Conservation (phyloP, 2,797 vertebrate genomes). For the Pangasius macronema region DNA sequence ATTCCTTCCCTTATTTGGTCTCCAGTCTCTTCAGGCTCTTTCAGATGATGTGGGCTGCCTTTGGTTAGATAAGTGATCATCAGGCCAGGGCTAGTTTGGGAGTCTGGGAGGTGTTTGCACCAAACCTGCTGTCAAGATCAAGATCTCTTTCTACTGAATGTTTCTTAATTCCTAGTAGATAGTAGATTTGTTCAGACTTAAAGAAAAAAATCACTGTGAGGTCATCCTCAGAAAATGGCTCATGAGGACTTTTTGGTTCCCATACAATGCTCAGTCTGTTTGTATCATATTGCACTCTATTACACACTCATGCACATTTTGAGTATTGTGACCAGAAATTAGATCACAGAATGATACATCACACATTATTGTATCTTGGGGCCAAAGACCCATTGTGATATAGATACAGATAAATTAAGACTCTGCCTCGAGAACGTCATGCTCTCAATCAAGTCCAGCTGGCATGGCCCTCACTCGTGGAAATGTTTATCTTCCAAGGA, state of each 20-base stretch:
- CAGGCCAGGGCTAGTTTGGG: background rate
- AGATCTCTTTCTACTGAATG: background rate
- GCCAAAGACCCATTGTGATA: constrained; percentile 19
- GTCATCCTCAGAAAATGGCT: background rate
- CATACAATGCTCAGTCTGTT: background rate
- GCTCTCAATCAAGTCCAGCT: constrained; percentile 8
- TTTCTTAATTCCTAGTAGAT: background rate
- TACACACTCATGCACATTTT: constrained; percentile 35
- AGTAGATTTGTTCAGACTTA: background rate
- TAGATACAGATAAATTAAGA: constrained; percentile 9
- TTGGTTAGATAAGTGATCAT: constrained; percentile 4
- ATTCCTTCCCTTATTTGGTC: constrained; percentile 58
- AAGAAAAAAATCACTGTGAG: background rate
- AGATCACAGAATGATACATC: constrained; percentile 54
- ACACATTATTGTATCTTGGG: constrained; percentile 4
- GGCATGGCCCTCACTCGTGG: background rate
- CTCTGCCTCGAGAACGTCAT: background rate
- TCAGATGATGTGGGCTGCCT: constrained; percentile 41
- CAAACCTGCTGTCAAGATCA: background rate
- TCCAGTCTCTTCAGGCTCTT: constrained; percentile 57
- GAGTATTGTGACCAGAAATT: constrained; percentile 47
- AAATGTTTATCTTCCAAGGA: constrained; percentile 26
- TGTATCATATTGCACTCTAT: background rate
- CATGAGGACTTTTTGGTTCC: background rate
- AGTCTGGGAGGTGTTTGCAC: background rate